Percentiles rank a stretch among this genome's conserved stretches.
phyloP scores from a whole-genome alignment of 2,113 vertebrate species.

The Dryoscopus gambensis region DNA sequence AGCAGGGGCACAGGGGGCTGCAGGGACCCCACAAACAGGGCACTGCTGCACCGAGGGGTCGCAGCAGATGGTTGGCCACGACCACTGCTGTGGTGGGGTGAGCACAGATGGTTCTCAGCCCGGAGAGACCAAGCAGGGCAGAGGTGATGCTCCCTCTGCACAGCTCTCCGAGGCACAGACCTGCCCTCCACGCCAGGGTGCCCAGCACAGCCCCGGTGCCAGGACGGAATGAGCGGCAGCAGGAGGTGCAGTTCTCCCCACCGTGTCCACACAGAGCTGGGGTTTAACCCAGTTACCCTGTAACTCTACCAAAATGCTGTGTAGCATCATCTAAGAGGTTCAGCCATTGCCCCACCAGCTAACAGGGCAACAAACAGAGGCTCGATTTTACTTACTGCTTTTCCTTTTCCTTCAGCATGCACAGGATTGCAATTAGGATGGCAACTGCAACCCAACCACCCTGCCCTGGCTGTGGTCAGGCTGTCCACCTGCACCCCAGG shows the following conservation, averaged over 20 bases:
- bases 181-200: background rate
- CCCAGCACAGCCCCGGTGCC: background rate
- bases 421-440: background rate
- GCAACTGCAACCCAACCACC: rapidly evolving
- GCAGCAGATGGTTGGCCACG: rapidly evolving
- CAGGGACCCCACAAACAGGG: background rate
- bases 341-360: background rate
- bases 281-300: background rate
- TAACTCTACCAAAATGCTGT: background rate
- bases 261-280: background rate
- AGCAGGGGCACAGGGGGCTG: background rate
- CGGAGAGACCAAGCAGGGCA: background rate
- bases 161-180: rapidly evolving
- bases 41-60: background rate
- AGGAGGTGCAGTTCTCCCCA: background rate
- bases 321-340: background rate
- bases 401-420: background rate
- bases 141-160: background rate
- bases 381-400: background rate
- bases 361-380: background rate
- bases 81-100: rapidly evolving
- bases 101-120: background rate
- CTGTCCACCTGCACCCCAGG: background rate
- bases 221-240: background rate
- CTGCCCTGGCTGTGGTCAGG: background rate